Evolutionary conservation across 2,797 vertebrate species (phyloP).

Genomic region (Crenichthys baileyi): DNA sequence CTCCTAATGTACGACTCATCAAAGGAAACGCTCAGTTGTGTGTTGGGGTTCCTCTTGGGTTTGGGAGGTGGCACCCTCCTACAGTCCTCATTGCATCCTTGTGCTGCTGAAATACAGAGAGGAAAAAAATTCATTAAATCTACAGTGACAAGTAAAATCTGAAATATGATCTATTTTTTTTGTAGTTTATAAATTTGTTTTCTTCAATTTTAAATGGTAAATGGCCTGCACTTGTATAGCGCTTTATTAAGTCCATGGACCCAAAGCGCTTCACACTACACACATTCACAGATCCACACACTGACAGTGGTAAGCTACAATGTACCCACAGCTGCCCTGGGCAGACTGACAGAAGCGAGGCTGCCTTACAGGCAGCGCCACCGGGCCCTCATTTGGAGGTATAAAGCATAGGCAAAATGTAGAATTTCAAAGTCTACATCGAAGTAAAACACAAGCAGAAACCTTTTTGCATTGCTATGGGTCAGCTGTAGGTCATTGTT

Average conservation of each 20-base stretch:
- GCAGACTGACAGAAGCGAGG: too few species aligned
- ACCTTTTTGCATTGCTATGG: slow-evolving; percentile 20
- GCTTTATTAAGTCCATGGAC: too few species aligned
- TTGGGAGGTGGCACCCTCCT: slow-evolving; percentile 98
- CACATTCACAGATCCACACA: too few species aligned
- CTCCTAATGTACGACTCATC: slow-evolving; percentile 94
- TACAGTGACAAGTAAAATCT: neutral
- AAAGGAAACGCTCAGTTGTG: slow-evolving; percentile 96
- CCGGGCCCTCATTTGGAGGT: too few species aligned
- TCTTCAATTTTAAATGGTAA: neutral
- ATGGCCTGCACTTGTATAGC: too few species aligned
- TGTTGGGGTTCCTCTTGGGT: slow-evolving; percentile 97
- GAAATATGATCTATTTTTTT: neutral
- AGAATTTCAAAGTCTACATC: neutral
- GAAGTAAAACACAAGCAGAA: neutral
- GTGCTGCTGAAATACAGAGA: slow-evolving; percentile 78
- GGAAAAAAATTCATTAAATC: slow-evolving; percentile 3
- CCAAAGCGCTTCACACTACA: too few species aligned
- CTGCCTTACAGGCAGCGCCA: too few species aligned
- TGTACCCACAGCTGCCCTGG: too few species aligned
- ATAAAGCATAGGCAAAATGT: neutral
- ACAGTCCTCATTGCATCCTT: slow-evolving; percentile 97
- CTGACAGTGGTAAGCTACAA: too few species aligned
- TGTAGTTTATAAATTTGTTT: neutral
- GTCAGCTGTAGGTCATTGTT: slow-evolving; percentile 59